Percentiles rank a stretch among this genome's conserved stretches.
Evolutionary conservation across 2,113 vertebrate species (phyloP).

Genomic region (Eurypyga helias): DNA sequence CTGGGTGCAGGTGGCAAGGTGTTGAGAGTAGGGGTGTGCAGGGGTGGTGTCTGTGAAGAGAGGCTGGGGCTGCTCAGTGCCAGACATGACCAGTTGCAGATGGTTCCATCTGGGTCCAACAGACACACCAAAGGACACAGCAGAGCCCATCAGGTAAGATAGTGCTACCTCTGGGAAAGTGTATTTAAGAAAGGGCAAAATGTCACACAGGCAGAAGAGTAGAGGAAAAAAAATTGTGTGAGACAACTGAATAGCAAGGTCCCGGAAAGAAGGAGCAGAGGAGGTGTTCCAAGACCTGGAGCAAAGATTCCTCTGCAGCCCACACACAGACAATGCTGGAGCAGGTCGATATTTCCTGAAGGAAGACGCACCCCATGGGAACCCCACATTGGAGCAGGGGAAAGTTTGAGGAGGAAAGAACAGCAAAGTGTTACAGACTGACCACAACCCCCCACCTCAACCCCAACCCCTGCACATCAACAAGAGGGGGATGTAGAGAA

Average conservation of each 20-base stretch:
- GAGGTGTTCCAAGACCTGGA: not conserved
- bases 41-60: not conserved
- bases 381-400: not conserved
- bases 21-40: not conserved
- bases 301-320: not conserved
- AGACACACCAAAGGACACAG: not conserved
- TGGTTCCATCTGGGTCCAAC: not conserved
- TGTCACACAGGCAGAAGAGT: not conserved
- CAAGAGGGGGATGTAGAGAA: not conserved
- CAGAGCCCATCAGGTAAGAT: not conserved
- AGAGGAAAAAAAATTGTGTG: not conserved
- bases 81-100: not conserved
- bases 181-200: not conserved
- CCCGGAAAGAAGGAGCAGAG: not conserved
- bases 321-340: not conserved
- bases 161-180: not conserved
- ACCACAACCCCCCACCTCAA: not conserved
- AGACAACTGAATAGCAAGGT: not conserved
- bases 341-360: not conserved
- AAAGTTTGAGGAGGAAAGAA: not conserved
- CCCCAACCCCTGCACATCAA: not conserved
- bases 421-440: not conserved
- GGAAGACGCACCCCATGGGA: not conserved
- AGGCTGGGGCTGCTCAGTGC: too few relatives aligned
- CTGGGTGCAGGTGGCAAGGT: not conserved